These are phyloP conservation scores for Peribatodes rhomboidaria DNA, from an alignment of 2,888 invertebrate species.

Conservation along the genomic window DNA sequence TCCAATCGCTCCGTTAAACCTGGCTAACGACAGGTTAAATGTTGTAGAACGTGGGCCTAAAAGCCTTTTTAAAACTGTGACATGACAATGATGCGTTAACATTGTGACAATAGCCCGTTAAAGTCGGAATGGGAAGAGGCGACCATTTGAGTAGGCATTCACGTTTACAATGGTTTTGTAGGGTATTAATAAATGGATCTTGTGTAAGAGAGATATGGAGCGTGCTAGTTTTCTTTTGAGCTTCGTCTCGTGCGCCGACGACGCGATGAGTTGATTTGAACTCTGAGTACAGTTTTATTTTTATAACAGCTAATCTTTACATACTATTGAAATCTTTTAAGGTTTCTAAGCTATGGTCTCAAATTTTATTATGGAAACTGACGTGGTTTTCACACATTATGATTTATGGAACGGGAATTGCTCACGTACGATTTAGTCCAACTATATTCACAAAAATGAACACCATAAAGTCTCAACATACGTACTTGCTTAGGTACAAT, in stretches of 20 bases:
- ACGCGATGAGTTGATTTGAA: constrained; percentile 10
- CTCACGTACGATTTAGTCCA: too few species aligned
- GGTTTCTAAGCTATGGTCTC: too few species aligned
- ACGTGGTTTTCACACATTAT: too few species aligned
- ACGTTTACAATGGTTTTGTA: constrained; percentile 47
- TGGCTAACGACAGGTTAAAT: constrained; percentile 22
- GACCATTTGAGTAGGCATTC: constrained; percentile 56
- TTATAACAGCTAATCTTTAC: background rate
- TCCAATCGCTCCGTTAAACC: background rate
- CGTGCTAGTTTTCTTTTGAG: constrained; percentile 30
- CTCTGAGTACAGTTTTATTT: constrained; percentile 4
- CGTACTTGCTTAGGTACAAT: too few species aligned
- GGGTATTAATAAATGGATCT: constrained; percentile 45
- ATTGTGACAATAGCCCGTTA: constrained; percentile 75
- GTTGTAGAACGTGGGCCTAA: constrained; percentile 46
- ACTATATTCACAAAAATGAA: too few species aligned
- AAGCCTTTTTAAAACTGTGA: constrained; percentile 76
- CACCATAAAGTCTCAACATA: too few species aligned
- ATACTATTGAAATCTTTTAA: background rate
- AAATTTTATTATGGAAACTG: too few species aligned
- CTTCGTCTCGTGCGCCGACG: constrained; percentile 14
- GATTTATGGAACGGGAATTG: too few species aligned
- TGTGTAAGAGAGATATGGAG: constrained; percentile 36
- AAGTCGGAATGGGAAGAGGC: constrained; percentile 70
- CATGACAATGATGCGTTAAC: constrained; percentile 82